Base-by-base conservation (phyloP, 2,888 invertebrate species). In the Meganola albula region DNA sequence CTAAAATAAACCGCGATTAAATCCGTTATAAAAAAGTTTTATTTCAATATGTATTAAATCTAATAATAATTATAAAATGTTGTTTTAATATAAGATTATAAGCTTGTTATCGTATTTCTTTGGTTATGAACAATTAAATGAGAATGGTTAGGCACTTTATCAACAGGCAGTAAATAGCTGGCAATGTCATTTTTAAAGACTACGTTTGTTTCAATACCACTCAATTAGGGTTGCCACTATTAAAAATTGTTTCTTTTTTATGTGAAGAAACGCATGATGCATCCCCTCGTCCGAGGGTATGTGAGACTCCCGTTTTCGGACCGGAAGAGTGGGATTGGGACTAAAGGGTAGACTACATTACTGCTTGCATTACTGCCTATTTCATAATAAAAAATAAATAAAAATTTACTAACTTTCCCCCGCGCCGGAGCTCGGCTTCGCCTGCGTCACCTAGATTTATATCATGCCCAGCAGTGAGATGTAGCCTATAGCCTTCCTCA, bases 141-240 rank as follows among this genome's bases (percentile, higher is more conserved):
- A n/a, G n/a, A n/a, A n/a, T n/a, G n/a, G n/a, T n/a, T n/a, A n/a
- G n/a, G n/a, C n/a, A n/a, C n/a, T n/a, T n/a, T n/a, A n/a, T n/a
- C n/a, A n/a, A n/a, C n/a, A n/a, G n/a, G 24, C 24, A 13, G 10
- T 33, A 27, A 27, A 13, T 12, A n/a, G n/a, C 9, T 33, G 34
- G 28, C 37, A 47, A 38, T 40, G 47, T 32, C 50, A 50, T 47
- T 43, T 42, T 31, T 33, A 38, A 49, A 35, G 5, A 31, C 25
- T 12, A 25, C n/a, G 20, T 29, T 30, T 31, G 33, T 40, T 10
- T 31, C 10, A 27, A 24, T 39, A 36, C 16, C 22, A 9, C 9
- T n/a, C 5, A 4, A 12, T 14, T 35, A 46, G 38, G 46, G 43
- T 27, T 50, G 35, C 4, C 40, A 24, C 10, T 4, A n/a, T 16